These are phyloP conservation scores for Pygathrix nemaeus DNA, from an alignment of 2,113 vertebrate species.

Conservation along the genomic window DNA sequence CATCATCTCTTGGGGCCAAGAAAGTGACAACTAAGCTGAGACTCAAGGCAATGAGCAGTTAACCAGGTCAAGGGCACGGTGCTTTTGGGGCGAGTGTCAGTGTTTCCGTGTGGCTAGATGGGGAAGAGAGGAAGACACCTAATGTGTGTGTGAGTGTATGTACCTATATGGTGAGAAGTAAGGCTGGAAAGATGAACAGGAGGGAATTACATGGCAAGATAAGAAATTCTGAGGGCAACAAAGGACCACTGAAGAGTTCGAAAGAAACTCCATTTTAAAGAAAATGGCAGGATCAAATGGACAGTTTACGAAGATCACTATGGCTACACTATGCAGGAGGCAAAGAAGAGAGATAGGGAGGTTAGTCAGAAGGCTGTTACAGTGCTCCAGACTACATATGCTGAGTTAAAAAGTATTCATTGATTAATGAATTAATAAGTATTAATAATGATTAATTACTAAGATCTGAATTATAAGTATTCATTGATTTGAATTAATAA, in stretches of 20 bases:
- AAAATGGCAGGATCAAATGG: not conserved
- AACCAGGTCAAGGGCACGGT: not conserved
- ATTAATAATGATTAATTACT: no score
- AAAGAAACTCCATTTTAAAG: not conserved
- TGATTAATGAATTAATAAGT: not conserved
- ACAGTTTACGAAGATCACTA: not conserved
- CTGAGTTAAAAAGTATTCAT: not conserved
- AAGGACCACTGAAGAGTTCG: not conserved
- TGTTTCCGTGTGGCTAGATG: not conserved
- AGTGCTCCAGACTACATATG: not conserved
- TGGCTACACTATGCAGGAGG: not conserved
- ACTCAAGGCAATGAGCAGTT: not conserved
- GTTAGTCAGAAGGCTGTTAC: not conserved
- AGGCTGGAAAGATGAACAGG: not conserved
- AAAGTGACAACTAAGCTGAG: not conserved
- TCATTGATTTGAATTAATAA: not conserved
- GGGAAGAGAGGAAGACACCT: not conserved
- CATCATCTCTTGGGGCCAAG: not conserved
- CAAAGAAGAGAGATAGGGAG: not conserved
- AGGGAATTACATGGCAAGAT: not conserved
- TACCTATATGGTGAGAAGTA: not conserved
- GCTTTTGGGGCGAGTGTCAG: not conserved
- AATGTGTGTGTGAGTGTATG: no score
- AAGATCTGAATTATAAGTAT: not conserved
- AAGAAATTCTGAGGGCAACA: not conserved